Conservation (phyloP, 2,113 vertebrate genomes). For the Sinosuthora webbiana region DNA sequence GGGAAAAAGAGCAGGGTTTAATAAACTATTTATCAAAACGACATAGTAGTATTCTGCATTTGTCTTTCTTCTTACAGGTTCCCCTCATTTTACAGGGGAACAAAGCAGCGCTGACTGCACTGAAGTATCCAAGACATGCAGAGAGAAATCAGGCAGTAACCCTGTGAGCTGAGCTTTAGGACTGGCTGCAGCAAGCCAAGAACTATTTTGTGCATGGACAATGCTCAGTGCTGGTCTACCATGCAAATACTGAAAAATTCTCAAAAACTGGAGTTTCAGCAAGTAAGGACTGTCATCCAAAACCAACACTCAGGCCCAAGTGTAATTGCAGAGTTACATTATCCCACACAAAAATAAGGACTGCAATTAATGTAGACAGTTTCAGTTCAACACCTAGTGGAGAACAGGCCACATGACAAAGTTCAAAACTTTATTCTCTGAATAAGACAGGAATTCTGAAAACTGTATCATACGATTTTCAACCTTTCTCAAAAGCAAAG, state of each 20-base stretch:
- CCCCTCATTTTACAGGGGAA: background rate
- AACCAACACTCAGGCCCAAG: background rate
- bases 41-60: background rate
- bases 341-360: background rate
- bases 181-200: background rate
- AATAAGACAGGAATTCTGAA: background rate
- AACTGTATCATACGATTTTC: background rate
- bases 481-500: background rate
- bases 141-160: background rate
- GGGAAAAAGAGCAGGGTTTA: background rate
- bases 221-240: background rate
- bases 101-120: background rate
- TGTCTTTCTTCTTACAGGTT: background rate
- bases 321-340: background rate
- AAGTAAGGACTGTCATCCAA: background rate
- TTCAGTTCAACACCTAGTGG: slow-evolving; percentile 30
- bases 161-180: background rate
- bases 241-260: background rate
- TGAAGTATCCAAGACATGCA: background rate
- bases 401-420: background rate
- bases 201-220: background rate
- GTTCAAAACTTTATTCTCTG: background rate
- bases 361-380: background rate
- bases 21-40: background rate
- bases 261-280: background rate